Conservation (phyloP, 2,113 vertebrate genomes). For the Pseudopodoces humilis region DNA sequence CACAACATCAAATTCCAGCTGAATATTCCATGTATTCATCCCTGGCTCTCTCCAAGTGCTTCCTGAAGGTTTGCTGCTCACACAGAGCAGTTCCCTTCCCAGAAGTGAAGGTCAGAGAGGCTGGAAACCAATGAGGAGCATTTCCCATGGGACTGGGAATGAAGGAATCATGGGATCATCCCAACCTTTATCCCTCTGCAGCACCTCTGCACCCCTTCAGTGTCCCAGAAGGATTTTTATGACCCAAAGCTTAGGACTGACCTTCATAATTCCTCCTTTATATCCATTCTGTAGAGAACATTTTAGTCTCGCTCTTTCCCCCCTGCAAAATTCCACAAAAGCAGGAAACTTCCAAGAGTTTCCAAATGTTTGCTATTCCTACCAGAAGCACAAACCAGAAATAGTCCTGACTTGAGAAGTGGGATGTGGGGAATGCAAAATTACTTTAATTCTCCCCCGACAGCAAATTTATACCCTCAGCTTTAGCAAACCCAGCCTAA, state of each 20-base stretch:
- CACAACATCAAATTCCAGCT: neutral
- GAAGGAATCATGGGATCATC: neutral
- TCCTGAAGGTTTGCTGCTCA: neutral
- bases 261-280: neutral
- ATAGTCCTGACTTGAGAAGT: neutral
- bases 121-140: neutral
- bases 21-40: neutral
- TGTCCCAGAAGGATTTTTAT: neutral
- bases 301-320: neutral
- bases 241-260: neutral
- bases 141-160: neutral
- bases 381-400: neutral
- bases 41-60: neutral
- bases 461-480: neutral
- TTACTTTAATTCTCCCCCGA: neutral
- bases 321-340: neutral
- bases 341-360: neutral
- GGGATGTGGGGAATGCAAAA: neutral
- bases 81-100: neutral
- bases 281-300: rapidly evolving
- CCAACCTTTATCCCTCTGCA: neutral
- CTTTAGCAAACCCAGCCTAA: neutral
- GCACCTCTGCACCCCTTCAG: neutral
- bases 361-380: neutral
- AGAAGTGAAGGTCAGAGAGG: neutral